A percentile compares a stretch with the other conserved stretches of the same genome.
Evolutionary conservation across 2,797 vertebrate genomes (phyloP).

Genomic region (Odontamblyopus lacepedii): DNA sequence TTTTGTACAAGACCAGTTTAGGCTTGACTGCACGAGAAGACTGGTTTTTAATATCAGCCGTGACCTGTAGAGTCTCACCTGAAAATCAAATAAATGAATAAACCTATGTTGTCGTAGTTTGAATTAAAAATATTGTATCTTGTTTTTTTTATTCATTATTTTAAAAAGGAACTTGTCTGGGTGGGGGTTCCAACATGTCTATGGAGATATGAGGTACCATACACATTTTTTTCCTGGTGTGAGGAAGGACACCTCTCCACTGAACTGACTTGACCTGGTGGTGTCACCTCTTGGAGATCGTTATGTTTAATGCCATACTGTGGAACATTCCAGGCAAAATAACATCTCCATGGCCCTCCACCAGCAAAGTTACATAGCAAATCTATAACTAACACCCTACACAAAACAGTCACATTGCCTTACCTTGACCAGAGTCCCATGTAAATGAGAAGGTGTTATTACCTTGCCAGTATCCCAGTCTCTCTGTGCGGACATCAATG

Average conservation of each 20-base stretch:
- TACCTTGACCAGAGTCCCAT: conserved; percentile 16
- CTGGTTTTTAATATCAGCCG: conserved; percentile 44
- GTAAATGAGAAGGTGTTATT: not conserved
- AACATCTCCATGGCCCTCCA: too few species aligned
- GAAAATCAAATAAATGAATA: not conserved
- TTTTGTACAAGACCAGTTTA: conserved; percentile 59
- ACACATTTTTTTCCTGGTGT: too few species aligned
- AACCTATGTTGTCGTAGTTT: too few species aligned
- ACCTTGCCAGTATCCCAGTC: conserved; percentile 65
- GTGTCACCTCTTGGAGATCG: not conserved
- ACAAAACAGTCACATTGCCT: not conserved
- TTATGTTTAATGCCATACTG: not conserved
- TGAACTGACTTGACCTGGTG: not conserved
- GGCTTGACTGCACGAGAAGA: conserved; percentile 58
- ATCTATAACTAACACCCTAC: not conserved
- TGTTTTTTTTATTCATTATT: not conserved
- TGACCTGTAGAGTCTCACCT: conserved; percentile 50
- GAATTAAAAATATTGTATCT: not conserved
- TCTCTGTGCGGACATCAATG: conserved; percentile 47
- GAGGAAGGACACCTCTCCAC: too few species aligned
- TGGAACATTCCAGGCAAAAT: too few species aligned
- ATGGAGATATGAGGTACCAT: too few species aligned
- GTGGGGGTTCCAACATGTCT: too few species aligned
- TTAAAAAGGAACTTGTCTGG: too few species aligned
- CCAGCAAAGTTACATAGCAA: too few species aligned